A percentile compares a stretch with the other conserved stretches of the same genome.
Conservation (phyloP, 2,113 vertebrate species). For the Oreocharis arfaki region DNA sequence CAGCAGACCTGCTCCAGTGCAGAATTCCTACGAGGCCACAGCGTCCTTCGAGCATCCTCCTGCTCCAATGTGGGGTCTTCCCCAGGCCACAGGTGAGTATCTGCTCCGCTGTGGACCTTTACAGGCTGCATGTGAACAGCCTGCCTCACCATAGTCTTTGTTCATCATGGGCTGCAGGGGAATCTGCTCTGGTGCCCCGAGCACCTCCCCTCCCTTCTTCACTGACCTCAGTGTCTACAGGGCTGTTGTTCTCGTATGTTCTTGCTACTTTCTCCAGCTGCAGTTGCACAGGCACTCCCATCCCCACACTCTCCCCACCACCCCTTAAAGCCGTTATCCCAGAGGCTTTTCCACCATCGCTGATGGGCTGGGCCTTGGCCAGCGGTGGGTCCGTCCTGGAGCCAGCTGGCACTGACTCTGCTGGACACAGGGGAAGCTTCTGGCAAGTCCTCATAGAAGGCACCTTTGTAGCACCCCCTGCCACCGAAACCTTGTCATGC, state of each 20-base stretch:
- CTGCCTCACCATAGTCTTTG: neutral
- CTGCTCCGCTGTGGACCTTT: neutral
- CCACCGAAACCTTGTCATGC: neutral
- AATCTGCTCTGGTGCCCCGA: neutral
- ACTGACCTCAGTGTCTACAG: neutral
- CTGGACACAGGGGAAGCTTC: accelerated
- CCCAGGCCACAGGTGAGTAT: neutral
- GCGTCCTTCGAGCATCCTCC: neutral
- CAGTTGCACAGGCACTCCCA: neutral
- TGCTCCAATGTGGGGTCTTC: neutral
- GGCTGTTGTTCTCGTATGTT: neutral
- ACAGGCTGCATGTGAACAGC: neutral
- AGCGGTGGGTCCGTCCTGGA: accelerated
- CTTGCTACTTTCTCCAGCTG: neutral
- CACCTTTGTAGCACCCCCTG: neutral
- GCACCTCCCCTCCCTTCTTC: neutral
- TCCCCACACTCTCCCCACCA: neutral
- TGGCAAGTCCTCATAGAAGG: neutral
- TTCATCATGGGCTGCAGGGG: neutral
- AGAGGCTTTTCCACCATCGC: neutral
- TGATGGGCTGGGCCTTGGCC: neutral
- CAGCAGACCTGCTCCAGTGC: neutral
- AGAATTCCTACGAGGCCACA: neutral
- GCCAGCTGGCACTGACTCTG: neutral
- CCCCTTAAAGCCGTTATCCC: neutral